These are phyloP conservation scores for Trissolcus brochymenae DNA, from an alignment of 2,888 invertebrate species.

Conservation along the genomic window DNA sequence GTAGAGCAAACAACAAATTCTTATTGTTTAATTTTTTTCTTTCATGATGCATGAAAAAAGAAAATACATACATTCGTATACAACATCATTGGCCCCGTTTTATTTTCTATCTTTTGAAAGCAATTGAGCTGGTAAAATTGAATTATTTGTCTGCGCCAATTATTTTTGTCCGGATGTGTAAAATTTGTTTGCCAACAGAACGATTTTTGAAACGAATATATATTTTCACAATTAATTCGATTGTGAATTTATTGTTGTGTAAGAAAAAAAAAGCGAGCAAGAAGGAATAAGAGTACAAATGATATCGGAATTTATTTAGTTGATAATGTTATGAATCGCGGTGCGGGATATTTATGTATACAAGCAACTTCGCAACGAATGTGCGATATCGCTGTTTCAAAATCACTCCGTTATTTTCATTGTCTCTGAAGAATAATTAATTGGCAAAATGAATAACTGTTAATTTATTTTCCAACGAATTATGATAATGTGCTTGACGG, in stretches of 20 bases:
- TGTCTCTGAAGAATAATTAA: constrained; percentile 49
- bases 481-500: constrained; percentile 40
- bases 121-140: constrained; percentile 31
- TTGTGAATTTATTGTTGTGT: constrained; percentile 35
- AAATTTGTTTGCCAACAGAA: constrained; percentile 27
- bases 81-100: too few relatives aligned
- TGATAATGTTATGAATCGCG: constrained; percentile 35
- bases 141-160: constrained; percentile 40
- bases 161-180: constrained; percentile 24
- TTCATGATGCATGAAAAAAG: too few relatives aligned
- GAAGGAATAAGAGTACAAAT: constrained; percentile 11
- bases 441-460: constrained; percentile 47
- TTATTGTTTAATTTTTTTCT: too few relatives aligned
- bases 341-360: constrained; percentile 9
- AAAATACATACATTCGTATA: too few relatives aligned
- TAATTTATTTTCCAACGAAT: constrained; percentile 38
- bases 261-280: constrained; percentile 15
- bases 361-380: constrained; percentile 27
- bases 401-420: constrained; percentile 39
- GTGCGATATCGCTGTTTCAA: constrained; percentile 37
- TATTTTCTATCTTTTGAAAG: too few relatives aligned
- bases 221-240: constrained; percentile 43
- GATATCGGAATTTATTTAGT: constrained; percentile 39
- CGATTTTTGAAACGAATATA: constrained; percentile 17
- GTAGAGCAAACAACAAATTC: too few relatives aligned